Percentiles rank a stretch among this genome's conserved stretches.
Conservation (phyloP, 1,140 invertebrate genomes). For the Drosophila nannoptera region DNA sequence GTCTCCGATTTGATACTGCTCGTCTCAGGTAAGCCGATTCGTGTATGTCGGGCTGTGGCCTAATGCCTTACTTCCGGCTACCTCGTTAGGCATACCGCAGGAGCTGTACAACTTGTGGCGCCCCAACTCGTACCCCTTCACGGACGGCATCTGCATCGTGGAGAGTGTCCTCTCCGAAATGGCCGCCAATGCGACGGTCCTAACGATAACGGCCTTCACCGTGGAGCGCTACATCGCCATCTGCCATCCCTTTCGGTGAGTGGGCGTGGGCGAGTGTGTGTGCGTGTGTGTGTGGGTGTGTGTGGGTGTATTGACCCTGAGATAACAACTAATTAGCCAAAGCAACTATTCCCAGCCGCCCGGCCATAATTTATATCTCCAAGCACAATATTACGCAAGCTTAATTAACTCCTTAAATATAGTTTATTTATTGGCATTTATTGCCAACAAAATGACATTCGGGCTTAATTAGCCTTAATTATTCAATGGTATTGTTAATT, state of each 20-base stretch:
- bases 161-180: slow-evolving; percentile 88
- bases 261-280: slow-evolving; percentile 4
- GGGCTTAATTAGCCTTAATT: no score
- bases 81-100: slow-evolving; percentile 83
- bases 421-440: slow-evolving; percentile 7
- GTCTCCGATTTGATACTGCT: slow-evolving; percentile 91
- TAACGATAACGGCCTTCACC: slow-evolving; percentile 93
- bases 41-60: slow-evolving; percentile 1
- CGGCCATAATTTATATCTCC: neutral
- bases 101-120: slow-evolving; percentile 89
- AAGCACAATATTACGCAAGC: neutral
- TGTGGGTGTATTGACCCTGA: neutral
- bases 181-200: slow-evolving; percentile 91
- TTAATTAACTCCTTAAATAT: slow-evolving; percentile 5
- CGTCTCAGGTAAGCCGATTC: slow-evolving; percentile 79
- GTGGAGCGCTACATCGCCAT: slow-evolving; percentile 90
- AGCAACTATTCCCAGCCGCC: neutral
- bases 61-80: slow-evolving; percentile 25
- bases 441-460: slow-evolving; percentile 3
- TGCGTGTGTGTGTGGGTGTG: slow-evolving; percentile 12
- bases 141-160: slow-evolving; percentile 87
- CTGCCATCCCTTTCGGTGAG: slow-evolving; percentile 85
- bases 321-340: slow-evolving; percentile 14
- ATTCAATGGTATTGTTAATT: no score
- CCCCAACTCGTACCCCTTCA: slow-evolving; percentile 87